phyloP scores from a whole-genome alignment of 2,797 vertebrate genomes.

The Urocyon cinereoargenteus region DNA sequence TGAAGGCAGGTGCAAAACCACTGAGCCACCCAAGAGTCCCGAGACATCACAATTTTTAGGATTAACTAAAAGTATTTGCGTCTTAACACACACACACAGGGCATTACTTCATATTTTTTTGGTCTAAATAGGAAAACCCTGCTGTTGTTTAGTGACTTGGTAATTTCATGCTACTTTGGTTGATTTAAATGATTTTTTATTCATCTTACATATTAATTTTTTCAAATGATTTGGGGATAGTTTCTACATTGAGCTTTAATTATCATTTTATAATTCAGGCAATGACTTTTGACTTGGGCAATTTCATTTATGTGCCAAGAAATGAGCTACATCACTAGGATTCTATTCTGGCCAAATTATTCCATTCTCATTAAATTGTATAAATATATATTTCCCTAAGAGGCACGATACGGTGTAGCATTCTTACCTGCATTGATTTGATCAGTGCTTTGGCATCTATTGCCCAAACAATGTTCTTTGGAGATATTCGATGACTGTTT shows the following conservation, averaged over 20 bases:
- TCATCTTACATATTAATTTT: neutral
- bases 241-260: neutral
- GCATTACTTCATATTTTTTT: neutral
- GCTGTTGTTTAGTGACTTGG: neutral
- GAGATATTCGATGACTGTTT: conserved; percentile 56
- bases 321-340: neutral
- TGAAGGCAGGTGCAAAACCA: too few species aligned
- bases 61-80: neutral
- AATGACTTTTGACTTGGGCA: neutral
- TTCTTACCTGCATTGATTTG: conserved; percentile 69
- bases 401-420: neutral
- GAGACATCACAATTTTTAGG: neutral
- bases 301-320: conserved; percentile 55
- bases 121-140: neutral
- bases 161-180: neutral
- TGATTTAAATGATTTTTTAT: conserved; percentile 7
- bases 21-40: too few species aligned
- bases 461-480: conserved; percentile 57
- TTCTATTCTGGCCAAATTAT: conserved; percentile 18
- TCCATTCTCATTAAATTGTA: conserved; percentile 55
- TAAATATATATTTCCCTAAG: conserved; percentile 54
- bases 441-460: conserved; percentile 69
- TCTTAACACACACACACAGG: neutral
- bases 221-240: neutral
- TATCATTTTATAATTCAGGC: conserved; percentile 16